These are phyloP conservation scores for Cephalopholis sonnerati DNA, from an alignment of 2,113 vertebrate genomes.

Conservation along the genomic window DNA sequence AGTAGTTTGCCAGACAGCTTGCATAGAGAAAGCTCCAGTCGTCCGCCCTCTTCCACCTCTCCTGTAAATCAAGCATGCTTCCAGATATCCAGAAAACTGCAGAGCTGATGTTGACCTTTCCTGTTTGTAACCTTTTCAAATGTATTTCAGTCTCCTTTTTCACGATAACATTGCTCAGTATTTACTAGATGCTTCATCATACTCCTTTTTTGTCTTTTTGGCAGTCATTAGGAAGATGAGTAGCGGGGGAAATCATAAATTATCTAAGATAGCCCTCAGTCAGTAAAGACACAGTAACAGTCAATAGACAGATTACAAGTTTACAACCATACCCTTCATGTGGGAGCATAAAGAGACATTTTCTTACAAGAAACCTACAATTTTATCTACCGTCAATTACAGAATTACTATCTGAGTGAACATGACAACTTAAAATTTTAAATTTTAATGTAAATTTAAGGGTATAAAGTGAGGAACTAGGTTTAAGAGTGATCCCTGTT, in stretches of 20 bases:
- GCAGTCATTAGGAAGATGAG: slow-evolving; percentile 49
- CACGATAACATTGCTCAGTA: slow-evolving; percentile 20
- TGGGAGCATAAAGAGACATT: slow-evolving; percentile 28
- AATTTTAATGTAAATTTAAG: no score
- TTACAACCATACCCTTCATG: slow-evolving; percentile 26
- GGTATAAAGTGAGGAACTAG: slow-evolving; percentile 10
- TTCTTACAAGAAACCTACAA: slow-evolving; percentile 24
- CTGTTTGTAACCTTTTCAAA: background rate
- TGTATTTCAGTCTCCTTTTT: background rate
- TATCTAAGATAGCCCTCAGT: slow-evolving; percentile 78
- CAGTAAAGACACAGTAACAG: slow-evolving; percentile 58
- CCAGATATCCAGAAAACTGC: slow-evolving; percentile 29
- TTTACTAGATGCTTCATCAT: slow-evolving; percentile 10
- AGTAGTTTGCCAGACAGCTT: slow-evolving; percentile 53
- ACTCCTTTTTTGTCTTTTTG: slow-evolving; percentile 38
- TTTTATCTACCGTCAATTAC: slow-evolving; percentile 19
- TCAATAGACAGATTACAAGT: slow-evolving; percentile 34
- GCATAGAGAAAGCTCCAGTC: slow-evolving; percentile 66
- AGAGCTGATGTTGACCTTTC: slow-evolving; percentile 1
- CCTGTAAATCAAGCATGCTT: slow-evolving; percentile 16
- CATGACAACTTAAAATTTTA: slow-evolving; percentile 19
- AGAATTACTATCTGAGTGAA: slow-evolving; percentile 29
- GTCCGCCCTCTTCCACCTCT: background rate
- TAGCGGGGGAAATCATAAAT: slow-evolving; percentile 41
- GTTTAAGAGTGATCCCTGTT: slow-evolving; percentile 15